Percentiles rank a stretch among this genome's conserved stretches.
Conservation (phyloP, 53 echinoderm and acorn worm genomes). For the Zoroaster sp. region DNA sequence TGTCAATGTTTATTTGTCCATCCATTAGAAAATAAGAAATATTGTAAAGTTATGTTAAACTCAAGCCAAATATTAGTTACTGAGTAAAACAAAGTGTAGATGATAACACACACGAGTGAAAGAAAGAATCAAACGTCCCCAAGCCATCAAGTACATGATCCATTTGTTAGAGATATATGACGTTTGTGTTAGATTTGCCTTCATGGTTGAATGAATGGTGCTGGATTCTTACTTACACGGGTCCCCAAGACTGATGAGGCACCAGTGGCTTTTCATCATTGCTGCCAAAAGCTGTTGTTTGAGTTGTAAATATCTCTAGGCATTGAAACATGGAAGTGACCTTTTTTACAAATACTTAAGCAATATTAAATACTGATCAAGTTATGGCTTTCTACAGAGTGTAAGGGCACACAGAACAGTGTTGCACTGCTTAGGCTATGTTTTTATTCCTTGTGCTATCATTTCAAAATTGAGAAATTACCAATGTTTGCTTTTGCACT, state of each 20-base stretch:
- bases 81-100: no score
- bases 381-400: not conserved
- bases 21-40: no score
- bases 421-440: not conserved
- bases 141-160: no score
- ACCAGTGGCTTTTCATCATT: not conserved
- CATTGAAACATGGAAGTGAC: not conserved
- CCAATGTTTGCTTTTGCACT: no score
- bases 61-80: no score
- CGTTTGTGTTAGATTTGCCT: not conserved
- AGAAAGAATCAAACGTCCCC: no score
- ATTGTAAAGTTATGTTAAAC: no score
- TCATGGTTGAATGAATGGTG: not conserved
- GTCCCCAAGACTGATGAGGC: constrained; percentile 10
- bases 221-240: not conserved
- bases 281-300: not conserved
- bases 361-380: not conserved
- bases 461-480: no score
- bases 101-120: no score
- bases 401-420: not conserved
- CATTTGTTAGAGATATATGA: not conserved
- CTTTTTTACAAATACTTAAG: not conserved
- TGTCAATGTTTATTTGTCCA: no score
- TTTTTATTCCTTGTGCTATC: not conserved
- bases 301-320: not conserved